A percentile compares a stretch with the other conserved stretches of the same genome.
Evolutionary conservation across 2,797 vertebrate species (phyloP).

Genomic region (Poecilia wingei): DNA sequence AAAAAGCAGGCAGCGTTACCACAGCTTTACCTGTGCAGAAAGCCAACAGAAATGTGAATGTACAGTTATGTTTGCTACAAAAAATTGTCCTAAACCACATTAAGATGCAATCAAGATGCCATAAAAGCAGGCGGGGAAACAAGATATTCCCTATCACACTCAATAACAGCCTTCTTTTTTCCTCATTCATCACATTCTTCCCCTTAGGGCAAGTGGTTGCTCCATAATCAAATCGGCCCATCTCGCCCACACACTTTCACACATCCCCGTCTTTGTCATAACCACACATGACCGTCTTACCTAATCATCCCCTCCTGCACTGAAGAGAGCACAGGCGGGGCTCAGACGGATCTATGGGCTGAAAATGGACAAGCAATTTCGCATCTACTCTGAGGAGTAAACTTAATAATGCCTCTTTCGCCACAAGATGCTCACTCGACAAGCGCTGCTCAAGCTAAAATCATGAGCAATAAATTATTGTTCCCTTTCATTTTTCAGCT

Average conservation of each 20-base stretch:
- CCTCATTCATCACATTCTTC: slow-evolving; percentile 57
- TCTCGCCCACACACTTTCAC: slow-evolving; percentile 66
- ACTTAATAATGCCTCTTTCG: slow-evolving; percentile 35
- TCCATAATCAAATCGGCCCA: slow-evolving; percentile 67
- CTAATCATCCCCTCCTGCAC: slow-evolving; percentile 47
- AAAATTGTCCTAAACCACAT: slow-evolving; percentile 22
- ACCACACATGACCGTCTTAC: slow-evolving; percentile 45
- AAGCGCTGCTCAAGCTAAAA: slow-evolving; percentile 17
- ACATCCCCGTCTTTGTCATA: slow-evolving; percentile 52
- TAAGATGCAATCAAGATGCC: slow-evolving; percentile 21
- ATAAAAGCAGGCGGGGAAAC: slow-evolving; percentile 37
- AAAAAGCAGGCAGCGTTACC: background rate
- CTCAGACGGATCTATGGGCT: slow-evolving; percentile 49
- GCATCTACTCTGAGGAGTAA: slow-evolving; percentile 36
- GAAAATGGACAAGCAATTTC: slow-evolving; percentile 49
- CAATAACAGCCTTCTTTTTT: slow-evolving; percentile 20
- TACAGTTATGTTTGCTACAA: slow-evolving; percentile 9
- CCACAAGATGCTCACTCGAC: slow-evolving; percentile 27
- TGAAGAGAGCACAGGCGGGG: slow-evolving; percentile 37
- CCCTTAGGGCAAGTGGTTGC: slow-evolving; percentile 44
- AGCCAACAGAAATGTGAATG: background rate
- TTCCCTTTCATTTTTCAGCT: slow-evolving; percentile 24
- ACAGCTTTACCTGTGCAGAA: background rate
- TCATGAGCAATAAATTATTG: slow-evolving; percentile 5
- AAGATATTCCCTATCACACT: slow-evolving; percentile 23